phyloP scores from a whole-genome alignment of 2,888 invertebrate species.

The Ichneumoninae sp. region DNA sequence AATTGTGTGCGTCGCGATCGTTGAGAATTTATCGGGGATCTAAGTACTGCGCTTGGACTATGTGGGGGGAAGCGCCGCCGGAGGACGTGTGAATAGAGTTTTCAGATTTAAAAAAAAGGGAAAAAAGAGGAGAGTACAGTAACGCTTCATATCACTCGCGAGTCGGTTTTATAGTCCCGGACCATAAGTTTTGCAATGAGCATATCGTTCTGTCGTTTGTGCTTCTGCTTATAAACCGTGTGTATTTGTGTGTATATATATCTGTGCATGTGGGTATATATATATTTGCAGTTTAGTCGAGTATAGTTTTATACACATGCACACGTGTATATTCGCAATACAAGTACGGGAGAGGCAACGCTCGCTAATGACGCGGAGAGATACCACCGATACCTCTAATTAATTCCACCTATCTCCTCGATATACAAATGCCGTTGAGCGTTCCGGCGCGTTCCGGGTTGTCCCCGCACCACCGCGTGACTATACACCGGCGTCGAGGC shows the following conservation, averaged over 20 bases:
- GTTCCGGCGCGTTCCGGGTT: constrained; percentile 48
- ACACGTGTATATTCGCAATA: constrained; percentile 70
- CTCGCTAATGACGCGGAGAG: constrained; percentile 83
- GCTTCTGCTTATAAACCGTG: constrained; percentile 14
- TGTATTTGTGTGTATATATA: constrained; percentile 8
- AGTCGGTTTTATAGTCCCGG: not conserved
- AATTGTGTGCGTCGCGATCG: constrained; percentile 14
- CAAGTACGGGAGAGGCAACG: constrained; percentile 74
- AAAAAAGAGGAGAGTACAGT: constrained; percentile 4
- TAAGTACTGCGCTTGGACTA: not conserved
- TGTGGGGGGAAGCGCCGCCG: constrained; percentile 23
- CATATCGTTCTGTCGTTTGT: constrained; percentile 23
- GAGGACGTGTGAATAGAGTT: constrained; percentile 49
- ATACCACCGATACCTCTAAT: constrained; percentile 83
- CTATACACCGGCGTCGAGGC: constrained; percentile 16
- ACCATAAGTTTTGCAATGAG: constrained; percentile 5
- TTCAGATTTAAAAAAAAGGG: constrained; percentile 22
- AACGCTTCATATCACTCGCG: constrained; percentile 4
- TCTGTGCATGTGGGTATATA: not conserved
- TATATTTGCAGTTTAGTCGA: constrained; percentile 1
- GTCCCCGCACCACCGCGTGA: constrained; percentile 44
- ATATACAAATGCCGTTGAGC: constrained; percentile 80
- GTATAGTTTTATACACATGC: constrained; percentile 56
- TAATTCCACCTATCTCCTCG: constrained; percentile 83
- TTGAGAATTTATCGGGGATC: constrained; percentile 40